Percentiles rank a stretch among this genome's conserved stretches.
These are phyloP conservation scores for Listronotus oregonensis DNA, from an alignment of 1,140 invertebrate species.

Conservation along the genomic window DNA sequence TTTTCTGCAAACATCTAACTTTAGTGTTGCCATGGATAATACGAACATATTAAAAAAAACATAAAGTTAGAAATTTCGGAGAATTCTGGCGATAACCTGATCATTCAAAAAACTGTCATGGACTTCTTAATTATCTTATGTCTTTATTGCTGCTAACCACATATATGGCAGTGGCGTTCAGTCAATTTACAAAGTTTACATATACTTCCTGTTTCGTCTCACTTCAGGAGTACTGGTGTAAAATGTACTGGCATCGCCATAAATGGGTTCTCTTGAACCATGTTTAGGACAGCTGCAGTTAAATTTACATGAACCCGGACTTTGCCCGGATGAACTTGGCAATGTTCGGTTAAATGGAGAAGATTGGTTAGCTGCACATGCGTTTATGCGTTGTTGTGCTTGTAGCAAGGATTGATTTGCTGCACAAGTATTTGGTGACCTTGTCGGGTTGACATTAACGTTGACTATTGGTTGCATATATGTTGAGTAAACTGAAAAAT, in stretches of 20 bases:
- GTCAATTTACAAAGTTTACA: slow-evolving; percentile 28
- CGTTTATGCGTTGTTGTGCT: background rate
- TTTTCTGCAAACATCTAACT: no score
- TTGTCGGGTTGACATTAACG: slow-evolving; percentile 44
- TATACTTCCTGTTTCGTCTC: slow-evolving; percentile 43
- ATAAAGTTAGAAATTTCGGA: no score
- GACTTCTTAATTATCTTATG: no score
- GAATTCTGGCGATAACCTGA: no score
- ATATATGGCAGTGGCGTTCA: slow-evolving; percentile 4
- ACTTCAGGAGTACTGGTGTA: slow-evolving; percentile 45
- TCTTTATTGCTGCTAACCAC: no score
- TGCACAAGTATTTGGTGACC: slow-evolving; percentile 12
- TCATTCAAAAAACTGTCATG: no score
- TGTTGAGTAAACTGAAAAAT: slow-evolving; percentile 48
- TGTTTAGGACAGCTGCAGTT: slow-evolving; percentile 39
- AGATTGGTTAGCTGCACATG: slow-evolving; percentile 2
- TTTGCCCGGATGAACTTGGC: slow-evolving; percentile 17
- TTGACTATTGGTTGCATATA: slow-evolving; percentile 51
- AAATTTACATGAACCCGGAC: slow-evolving; percentile 21
- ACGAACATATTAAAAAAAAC: no score
- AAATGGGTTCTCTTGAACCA: slow-evolving; percentile 43
- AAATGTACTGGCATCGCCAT: slow-evolving; percentile 48
- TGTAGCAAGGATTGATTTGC: slow-evolving; percentile 9
- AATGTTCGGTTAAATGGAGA: slow-evolving; percentile 13
- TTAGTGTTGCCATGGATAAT: no score